Conservation (phyloP, 2,797 vertebrate genomes). For the Anolis apletophallus region DNA sequence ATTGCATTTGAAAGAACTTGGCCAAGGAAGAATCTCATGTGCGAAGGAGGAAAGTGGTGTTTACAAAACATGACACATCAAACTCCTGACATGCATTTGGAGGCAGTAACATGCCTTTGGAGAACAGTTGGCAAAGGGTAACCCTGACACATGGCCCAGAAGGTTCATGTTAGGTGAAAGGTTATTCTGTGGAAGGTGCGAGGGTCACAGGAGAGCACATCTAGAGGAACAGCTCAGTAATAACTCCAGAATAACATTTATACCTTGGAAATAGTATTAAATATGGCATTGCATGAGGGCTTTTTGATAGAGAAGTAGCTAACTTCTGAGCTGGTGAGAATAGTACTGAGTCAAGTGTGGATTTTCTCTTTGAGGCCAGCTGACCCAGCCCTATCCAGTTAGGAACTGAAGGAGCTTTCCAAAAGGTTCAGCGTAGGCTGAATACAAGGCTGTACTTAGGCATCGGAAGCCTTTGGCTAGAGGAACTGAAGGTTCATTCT, state of each 20-base stretch:
- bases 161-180: neutral
- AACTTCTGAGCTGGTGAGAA: conserved; percentile 6
- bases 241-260: neutral
- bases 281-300: neutral
- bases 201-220: neutral
- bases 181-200: neutral
- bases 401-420: conserved; percentile 3
- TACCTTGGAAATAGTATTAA: conserved; percentile 10
- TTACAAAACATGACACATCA: neutral
- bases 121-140: neutral
- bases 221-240: neutral
- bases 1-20: neutral
- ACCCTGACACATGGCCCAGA: neutral
- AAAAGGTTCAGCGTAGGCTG: neutral
- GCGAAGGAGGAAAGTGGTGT: neutral
- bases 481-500: neutral
- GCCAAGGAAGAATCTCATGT: neutral
- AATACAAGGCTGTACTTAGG: conserved; percentile 5
- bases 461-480: neutral
- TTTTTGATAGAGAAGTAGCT: conserved; percentile 8
- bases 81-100: too few species aligned
- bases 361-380: conserved; percentile 18
- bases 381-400: neutral
- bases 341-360: conserved; percentile 19
- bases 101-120: too few species aligned